Conservation (phyloP, 2,888 invertebrate species). For the Dasypolia templi region DNA sequence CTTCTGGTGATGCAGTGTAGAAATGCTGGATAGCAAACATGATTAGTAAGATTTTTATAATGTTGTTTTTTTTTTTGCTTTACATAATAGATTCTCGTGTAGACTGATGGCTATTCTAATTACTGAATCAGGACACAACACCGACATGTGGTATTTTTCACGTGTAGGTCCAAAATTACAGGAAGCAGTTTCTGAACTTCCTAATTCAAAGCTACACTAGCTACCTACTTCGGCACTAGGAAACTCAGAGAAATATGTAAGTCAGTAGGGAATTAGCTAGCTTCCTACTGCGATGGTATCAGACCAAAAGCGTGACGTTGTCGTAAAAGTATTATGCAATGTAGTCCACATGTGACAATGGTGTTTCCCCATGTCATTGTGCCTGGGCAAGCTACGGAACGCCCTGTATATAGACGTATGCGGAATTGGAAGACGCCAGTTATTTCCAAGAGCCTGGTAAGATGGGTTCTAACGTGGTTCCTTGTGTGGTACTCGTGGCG, state of each 20-base stretch:
- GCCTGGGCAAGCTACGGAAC: conserved; percentile 83
- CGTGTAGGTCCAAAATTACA: background rate
- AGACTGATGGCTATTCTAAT: background rate
- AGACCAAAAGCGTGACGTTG: conserved; percentile 73
- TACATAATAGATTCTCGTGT: background rate
- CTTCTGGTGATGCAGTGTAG: background rate
- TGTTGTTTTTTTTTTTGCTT: background rate
- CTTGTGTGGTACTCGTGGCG: conserved; percentile 61
- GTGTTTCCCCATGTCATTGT: conserved; percentile 88
- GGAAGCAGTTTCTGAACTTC: conserved; percentile 2
- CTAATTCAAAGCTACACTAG: background rate
- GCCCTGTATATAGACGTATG: conserved; percentile 84
- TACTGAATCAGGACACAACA: background rate
- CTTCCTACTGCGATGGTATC: conserved; percentile 81
- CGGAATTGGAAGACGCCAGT: conserved; percentile 79
- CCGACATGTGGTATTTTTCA: background rate
- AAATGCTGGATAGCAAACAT: background rate
- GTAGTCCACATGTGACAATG: conserved; percentile 76
- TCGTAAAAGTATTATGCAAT: conserved; percentile 81
- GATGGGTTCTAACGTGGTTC: conserved; percentile 77
- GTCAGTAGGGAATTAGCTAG: conserved; percentile 60
- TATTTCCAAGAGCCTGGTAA: conserved; percentile 68
- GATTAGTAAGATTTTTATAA: background rate
- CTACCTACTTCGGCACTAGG: conserved; percentile 36
- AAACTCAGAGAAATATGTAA: conserved; percentile 52